Percentiles rank a stretch among this genome's conserved stretches.
These are phyloP conservation scores for Rousettus leschenaultii DNA, from an alignment of 2,113 vertebrate genomes.

Conservation along the genomic window DNA sequence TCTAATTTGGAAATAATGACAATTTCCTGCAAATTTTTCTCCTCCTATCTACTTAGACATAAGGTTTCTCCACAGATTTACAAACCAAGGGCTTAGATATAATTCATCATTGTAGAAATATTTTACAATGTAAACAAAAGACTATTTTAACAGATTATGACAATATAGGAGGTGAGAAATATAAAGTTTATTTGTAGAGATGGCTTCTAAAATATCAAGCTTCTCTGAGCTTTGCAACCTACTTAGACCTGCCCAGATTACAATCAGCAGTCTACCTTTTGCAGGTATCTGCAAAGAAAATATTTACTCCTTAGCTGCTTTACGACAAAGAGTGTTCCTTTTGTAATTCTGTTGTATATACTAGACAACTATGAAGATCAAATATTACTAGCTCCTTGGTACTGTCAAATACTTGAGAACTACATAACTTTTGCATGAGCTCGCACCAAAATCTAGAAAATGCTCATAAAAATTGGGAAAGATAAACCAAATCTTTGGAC, in stretches of 20 bases:
- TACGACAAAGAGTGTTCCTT: neutral
- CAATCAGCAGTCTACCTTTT: neutral
- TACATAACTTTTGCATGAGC: neutral
- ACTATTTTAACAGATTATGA: neutral
- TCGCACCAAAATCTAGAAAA: neutral
- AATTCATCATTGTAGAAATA: neutral
- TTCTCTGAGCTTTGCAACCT: neutral
- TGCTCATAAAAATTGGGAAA: neutral
- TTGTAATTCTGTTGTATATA: neutral
- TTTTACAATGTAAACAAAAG: neutral
- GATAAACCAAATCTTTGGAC: neutral
- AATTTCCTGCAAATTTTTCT: neutral
- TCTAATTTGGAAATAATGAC: neutral
- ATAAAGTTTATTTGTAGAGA: neutral
- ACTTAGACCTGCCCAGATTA: neutral
- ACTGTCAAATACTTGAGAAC: neutral
- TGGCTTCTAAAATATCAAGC: neutral
- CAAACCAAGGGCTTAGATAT: neutral
- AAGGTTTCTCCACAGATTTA: neutral
- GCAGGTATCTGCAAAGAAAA: neutral
- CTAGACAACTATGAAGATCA: neutral
- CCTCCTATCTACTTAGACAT: neutral
- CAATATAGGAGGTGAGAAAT: neutral
- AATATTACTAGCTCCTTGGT: neutral
- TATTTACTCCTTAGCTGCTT: neutral